These are phyloP conservation scores for Orussus abietinus DNA, from an alignment of 1,140 invertebrate species.

Conservation along the genomic window DNA sequence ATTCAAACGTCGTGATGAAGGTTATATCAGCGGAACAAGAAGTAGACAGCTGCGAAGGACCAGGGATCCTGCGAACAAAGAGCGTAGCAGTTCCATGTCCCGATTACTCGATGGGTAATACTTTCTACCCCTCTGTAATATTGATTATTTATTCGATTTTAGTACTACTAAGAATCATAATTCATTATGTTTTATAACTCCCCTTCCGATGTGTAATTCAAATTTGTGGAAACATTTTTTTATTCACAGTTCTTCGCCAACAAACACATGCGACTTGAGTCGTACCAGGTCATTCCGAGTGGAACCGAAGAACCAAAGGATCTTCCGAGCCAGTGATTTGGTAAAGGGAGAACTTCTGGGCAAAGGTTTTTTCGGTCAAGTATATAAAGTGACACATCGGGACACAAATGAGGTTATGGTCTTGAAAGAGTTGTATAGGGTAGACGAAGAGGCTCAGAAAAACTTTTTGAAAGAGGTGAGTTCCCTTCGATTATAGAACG, in stretches of 20 bases:
- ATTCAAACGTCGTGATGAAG: slow-evolving; percentile 68
- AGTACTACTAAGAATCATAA: slow-evolving; percentile 23
- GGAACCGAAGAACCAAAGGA: slow-evolving; percentile 73
- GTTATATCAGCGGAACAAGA: slow-evolving; percentile 56
- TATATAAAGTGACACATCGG: slow-evolving; percentile 85
- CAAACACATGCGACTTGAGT: slow-evolving; percentile 66
- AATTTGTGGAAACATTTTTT: slow-evolving; percentile 6
- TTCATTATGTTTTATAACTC: too few species aligned
- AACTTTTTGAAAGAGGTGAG: slow-evolving; percentile 90
- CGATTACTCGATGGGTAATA: slow-evolving; percentile 72
- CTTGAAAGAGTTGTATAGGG: slow-evolving; percentile 87
- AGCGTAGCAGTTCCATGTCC: slow-evolving; percentile 81
- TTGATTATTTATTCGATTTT: slow-evolving; percentile 5
- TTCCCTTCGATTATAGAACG: slow-evolving; percentile 5
- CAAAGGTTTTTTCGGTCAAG: slow-evolving; percentile 91
- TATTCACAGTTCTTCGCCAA: slow-evolving; percentile 45
- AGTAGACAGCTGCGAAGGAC: slow-evolving; percentile 56
- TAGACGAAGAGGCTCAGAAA: slow-evolving; percentile 90
- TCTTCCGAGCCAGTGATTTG: slow-evolving; percentile 86
- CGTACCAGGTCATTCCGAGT: slow-evolving; percentile 84
- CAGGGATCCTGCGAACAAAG: slow-evolving; percentile 63
- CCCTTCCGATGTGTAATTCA: slow-evolving; percentile 11
- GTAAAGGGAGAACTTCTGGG: slow-evolving; percentile 86
- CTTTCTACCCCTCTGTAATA: too few species aligned
- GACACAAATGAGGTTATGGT: slow-evolving; percentile 92